phyloP scores from a whole-genome alignment of 2,113 vertebrate species.

The Plecotus auritus region DNA sequence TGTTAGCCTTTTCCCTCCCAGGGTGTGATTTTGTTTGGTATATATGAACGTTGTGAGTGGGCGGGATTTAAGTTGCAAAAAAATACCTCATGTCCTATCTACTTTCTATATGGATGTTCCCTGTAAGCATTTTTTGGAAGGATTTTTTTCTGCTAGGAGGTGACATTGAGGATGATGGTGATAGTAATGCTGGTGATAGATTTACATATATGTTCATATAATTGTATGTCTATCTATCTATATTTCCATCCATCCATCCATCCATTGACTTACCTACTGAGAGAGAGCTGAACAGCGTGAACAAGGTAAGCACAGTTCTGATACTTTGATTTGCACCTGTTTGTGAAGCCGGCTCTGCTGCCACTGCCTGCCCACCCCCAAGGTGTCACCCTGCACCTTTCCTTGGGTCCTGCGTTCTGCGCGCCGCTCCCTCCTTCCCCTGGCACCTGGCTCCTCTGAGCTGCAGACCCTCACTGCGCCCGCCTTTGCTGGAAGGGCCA shows the following conservation, averaged over 20 bases:
- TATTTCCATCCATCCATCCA: neutral
- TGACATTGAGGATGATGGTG: neutral
- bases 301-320: neutral
- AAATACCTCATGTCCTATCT: neutral
- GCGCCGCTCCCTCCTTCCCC: neutral
- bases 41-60: neutral
- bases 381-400: neutral
- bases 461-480: neutral
- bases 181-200: neutral
- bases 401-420: fast-evolving
- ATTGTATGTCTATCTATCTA: neutral
- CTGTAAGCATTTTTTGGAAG: neutral
- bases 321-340: neutral
- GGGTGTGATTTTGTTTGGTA: neutral
- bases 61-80: neutral
- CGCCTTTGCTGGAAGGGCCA: neutral
- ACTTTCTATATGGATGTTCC: neutral
- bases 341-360: neutral
- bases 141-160: neutral
- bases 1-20: neutral
- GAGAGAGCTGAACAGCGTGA: neutral
- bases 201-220: neutral
- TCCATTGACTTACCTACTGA: neutral
- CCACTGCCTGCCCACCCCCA: neutral
- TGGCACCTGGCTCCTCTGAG: neutral